These are phyloP conservation scores for Drosophila quadrilineata DNA, from an alignment of 1,140 invertebrate species.

Conservation along the genomic window DNA sequence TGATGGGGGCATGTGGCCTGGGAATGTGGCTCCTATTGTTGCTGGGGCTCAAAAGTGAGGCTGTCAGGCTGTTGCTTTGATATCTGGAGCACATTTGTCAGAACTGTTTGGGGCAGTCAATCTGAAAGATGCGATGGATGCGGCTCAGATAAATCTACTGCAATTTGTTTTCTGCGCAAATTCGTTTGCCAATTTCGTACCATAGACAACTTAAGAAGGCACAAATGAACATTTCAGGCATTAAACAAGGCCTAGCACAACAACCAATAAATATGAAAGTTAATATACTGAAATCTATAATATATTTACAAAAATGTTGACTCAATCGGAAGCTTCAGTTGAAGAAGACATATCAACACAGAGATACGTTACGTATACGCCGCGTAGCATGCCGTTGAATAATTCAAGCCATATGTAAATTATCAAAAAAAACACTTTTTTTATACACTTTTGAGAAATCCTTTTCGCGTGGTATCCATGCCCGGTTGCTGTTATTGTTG, in stretches of 20 bases:
- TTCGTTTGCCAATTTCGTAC: conserved; percentile 31
- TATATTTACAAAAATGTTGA: too few relatives aligned
- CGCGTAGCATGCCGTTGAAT: conserved; percentile 15
- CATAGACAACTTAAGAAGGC: conserved; percentile 6
- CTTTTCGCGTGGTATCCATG: conserved; percentile 14
- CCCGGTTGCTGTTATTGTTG: background rate
- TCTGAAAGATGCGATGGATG: conserved; percentile 39
- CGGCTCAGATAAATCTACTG: conserved; percentile 22
- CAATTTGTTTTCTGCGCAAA: conserved; percentile 41
- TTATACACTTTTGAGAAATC: conserved; percentile 7
- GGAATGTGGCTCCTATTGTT: conserved; percentile 20
- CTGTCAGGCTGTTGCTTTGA: conserved; percentile 8
- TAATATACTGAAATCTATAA: too few relatives aligned
- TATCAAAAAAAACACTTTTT: conserved; percentile 37
- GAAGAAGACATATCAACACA: too few relatives aligned
- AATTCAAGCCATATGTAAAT: conserved; percentile 42
- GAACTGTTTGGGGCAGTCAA: conserved; percentile 32
- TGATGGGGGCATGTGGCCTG: too few relatives aligned
- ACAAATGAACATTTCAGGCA: conserved; percentile 8
- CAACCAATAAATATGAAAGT: background rate
- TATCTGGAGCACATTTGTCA: conserved; percentile 51
- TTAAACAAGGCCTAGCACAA: too few relatives aligned
- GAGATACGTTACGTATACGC: conserved; percentile 30
- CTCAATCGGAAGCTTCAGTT: too few relatives aligned
- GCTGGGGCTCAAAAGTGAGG: background rate